phyloP scores from a whole-genome alignment of 2,888 invertebrate species.

The Agrochola circellaris region DNA sequence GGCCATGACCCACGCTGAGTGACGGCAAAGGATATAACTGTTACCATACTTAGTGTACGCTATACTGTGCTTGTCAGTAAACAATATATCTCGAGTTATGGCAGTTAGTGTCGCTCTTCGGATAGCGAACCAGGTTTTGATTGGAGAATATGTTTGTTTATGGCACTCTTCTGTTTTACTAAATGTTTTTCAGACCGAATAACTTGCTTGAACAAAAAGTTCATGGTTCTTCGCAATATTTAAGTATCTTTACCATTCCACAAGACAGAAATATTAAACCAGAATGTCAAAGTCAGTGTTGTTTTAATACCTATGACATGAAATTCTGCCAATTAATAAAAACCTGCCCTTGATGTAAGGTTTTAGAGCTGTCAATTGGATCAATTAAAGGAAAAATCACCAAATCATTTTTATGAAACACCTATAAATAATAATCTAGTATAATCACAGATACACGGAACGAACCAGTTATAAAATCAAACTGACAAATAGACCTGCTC shows the following conservation, averaged over 20 bases:
- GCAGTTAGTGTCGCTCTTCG: not conserved
- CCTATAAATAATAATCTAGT: constrained; percentile 51
- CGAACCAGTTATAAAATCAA: constrained; percentile 39
- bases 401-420: constrained; percentile 8
- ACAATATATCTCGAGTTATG: constrained; percentile 42
- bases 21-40: constrained; percentile 76
- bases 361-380: not conserved
- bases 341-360: no score
- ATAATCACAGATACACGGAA: constrained; percentile 17
- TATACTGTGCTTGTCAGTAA: constrained; percentile 48
- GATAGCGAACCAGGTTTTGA: not conserved
- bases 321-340: not conserved
- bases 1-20: constrained; percentile 88
- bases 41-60: constrained; percentile 67
- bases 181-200: no score
- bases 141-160: constrained; percentile 9
- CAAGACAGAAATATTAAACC: not conserved
- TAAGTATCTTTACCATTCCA: not conserved
- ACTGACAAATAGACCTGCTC: constrained; percentile 54
- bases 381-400: constrained; percentile 13
- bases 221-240: not conserved
- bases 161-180: not conserved
- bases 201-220: no score
- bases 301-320: not conserved
- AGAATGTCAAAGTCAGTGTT: not conserved